phyloP scores from a whole-genome alignment of 2,888 invertebrate species.

The Zaprionus obscuricornis region DNA sequence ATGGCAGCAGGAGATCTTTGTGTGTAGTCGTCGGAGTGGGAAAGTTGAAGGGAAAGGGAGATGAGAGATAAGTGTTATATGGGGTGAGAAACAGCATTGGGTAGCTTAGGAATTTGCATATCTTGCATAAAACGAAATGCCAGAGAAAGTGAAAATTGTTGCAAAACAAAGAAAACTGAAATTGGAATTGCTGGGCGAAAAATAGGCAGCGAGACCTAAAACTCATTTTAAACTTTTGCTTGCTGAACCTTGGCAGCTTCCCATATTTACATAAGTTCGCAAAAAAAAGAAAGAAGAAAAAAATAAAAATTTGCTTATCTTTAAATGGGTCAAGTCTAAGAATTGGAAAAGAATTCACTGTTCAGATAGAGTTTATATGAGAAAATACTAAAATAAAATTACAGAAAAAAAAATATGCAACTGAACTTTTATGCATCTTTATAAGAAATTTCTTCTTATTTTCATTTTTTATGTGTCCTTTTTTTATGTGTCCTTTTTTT shows the following conservation, averaged over 20 bases:
- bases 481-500: no score
- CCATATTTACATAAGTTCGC: conserved; percentile 36
- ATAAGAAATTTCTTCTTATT: no score
- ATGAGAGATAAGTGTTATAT: conserved; percentile 25
- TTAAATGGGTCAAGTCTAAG: conserved; percentile 12
- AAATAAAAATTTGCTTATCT: no score
- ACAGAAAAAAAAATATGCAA: no score
- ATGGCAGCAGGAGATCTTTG: conserved; percentile 19
- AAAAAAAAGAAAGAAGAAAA: no score
- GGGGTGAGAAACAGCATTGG: conserved; percentile 33
- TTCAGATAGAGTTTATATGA: neutral
- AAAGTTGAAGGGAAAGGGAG: neutral
- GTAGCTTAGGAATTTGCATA: conserved; percentile 55
- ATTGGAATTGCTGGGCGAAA: conserved; percentile 44
- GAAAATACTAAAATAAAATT: no score
- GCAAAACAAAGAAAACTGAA: conserved; percentile 49
- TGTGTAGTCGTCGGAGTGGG: no score
- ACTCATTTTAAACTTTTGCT: conserved; percentile 33
- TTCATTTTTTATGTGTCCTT: no score
- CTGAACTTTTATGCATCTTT: no score
- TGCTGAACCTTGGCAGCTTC: conserved; percentile 17
- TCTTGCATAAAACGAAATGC: conserved; percentile 56
- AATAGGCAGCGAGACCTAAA: conserved; percentile 16
- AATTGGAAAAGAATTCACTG: conserved; percentile 1
- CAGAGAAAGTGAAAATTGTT: conserved; percentile 60